Evolutionary conservation across 2,113 vertebrate species (phyloP).

Genomic region (Saimiri boliviensis): DNA sequence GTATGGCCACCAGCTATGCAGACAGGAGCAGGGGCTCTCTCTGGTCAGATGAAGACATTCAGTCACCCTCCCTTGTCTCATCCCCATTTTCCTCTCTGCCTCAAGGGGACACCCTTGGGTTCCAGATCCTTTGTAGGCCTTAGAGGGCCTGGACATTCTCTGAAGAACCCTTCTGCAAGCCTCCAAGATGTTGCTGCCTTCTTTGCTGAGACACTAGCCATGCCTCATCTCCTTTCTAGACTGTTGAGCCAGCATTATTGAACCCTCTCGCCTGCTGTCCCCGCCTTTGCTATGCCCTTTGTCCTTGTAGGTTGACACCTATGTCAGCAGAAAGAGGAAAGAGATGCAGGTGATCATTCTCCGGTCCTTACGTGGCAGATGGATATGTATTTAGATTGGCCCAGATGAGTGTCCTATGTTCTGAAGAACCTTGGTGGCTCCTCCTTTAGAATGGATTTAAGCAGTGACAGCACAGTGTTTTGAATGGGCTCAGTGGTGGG

Average conservation of each 20-base stretch:
- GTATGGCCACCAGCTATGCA: neutral
- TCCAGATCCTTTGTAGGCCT: neutral
- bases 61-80: neutral
- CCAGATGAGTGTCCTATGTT: neutral
- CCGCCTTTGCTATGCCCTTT: neutral
- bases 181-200: neutral
- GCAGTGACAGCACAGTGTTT: neutral
- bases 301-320: neutral
- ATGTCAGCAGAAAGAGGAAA: neutral
- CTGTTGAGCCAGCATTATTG: no score
- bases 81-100: neutral
- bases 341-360: neutral
- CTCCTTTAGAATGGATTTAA: neutral
- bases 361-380: neutral
- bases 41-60: neutral
- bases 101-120: neutral
- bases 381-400: no score
- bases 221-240: neutral
- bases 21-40: neutral
- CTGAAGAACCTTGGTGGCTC: neutral
- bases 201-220: neutral
- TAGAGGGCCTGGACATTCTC: fast-evolving
- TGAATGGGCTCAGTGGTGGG: neutral
- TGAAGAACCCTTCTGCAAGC: neutral
- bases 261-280: neutral